Evolutionary conservation across 2,797 vertebrate genomes (phyloP), one percentile per base, ranked within the genome.

Genomic region (Etheostoma perlongum): DNA sequence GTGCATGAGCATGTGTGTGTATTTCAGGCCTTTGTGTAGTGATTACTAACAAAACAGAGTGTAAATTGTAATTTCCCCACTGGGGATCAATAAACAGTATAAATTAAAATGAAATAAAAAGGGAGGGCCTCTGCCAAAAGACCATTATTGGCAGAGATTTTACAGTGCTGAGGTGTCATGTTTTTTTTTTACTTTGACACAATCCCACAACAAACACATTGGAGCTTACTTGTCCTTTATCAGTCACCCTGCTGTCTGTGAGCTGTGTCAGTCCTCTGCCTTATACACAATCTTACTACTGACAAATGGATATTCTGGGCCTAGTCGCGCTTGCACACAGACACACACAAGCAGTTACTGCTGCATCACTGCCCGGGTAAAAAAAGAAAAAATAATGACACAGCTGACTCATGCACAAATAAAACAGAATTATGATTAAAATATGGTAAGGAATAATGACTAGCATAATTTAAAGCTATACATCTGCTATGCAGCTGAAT

Each of bases 321-420:
- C 18, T 36, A 58, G 75, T 69, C 67, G 65, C 4, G 10, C 71
- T 64, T 76, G 70, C 51, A 73, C 59, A 73, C 10, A 76, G 42
- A 72, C 33, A 48, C 42, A 70, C 64, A 78, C 42, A 68, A 44
- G 65, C 61, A 8, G 54, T 59, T 79, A 72, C 40, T 72, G 77
- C 72, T 79, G 78, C 75, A 79, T 79, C 78, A 67, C 72, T 78
- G 79, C 72, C 61, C 68, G 65, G 33, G 19, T 63, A 11, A 11
- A 11, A 72, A 57, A 78, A 72, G 61, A 3, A 40, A 40, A 72
- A 54, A 76, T 70, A 67, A n/a, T n/a, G 7, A 74, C 15, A 23
- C 2, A 11, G 10, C 59, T 27, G 16, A 47, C 72, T 64, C 46
- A 66, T 42, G 47, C 42, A 62, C 27, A 49, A 30, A 18, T 49